phyloP scores from a whole-genome alignment of 2,888 invertebrate genomes.

The Mesorhabditis belari region DNA sequence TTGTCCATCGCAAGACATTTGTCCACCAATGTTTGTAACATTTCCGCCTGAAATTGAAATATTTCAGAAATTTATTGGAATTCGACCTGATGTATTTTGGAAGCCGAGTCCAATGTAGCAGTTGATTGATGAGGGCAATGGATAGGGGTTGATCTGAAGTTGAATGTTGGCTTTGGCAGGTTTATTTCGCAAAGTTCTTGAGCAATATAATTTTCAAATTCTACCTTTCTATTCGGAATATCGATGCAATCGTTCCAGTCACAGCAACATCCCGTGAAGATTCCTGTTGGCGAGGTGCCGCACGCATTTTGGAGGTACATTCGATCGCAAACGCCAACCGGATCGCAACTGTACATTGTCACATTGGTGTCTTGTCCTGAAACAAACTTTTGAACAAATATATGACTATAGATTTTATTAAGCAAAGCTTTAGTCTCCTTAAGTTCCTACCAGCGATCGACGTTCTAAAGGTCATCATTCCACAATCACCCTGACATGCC shows the following conservation, averaged over 20 bases:
- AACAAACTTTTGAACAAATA: too few relatives aligned
- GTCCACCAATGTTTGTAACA: conserved; percentile 14
- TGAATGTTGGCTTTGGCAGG: conserved; percentile 15
- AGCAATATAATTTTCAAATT: too few relatives aligned
- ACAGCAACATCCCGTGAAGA: conserved; percentile 27
- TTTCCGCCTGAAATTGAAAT: too few relatives aligned
- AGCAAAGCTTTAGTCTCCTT: too few relatives aligned
- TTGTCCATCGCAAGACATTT: conserved; percentile 25
- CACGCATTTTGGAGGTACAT: conserved; percentile 17
- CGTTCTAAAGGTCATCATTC: conserved; percentile 19
- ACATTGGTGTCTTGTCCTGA: conserved; percentile 4
- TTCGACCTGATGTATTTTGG: conserved; percentile 19
- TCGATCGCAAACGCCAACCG: conserved; percentile 14
- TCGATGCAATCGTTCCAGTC: conserved; percentile 12
- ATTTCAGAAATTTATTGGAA: too few relatives aligned
- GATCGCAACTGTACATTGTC: conserved; percentile 21
- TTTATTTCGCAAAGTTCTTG: too few relatives aligned
- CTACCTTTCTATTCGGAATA: not conserved
- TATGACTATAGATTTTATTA: too few relatives aligned
- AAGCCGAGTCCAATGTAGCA: conserved; percentile 29
- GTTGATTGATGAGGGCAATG: conserved; percentile 4
- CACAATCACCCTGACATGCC: conserved; percentile 27
- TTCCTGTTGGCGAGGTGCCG: conserved; percentile 16
- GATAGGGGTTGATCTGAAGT: conserved; percentile 10
- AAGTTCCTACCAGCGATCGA: conserved; percentile 5